A percentile compares a stretch with the other conserved stretches of the same genome.
These are phyloP conservation scores for Syndactyla subalaris DNA, from an alignment of 2,797 vertebrate genomes.

Conservation along the genomic window DNA sequence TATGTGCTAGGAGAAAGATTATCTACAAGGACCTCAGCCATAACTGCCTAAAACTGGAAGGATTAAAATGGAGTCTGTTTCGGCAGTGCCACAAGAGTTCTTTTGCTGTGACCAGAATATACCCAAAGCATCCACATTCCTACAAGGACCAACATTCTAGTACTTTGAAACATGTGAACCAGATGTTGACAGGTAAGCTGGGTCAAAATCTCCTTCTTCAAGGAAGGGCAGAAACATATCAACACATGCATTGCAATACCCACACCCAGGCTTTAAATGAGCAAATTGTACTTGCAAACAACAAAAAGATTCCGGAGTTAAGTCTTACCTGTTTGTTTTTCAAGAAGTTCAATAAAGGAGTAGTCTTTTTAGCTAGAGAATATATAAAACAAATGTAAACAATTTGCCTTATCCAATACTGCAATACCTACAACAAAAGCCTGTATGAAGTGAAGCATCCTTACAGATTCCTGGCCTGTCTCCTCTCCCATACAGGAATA, in stretches of 20 bases:
- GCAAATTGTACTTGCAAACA: not conserved
- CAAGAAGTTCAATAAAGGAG: slow-evolving; percentile 95
- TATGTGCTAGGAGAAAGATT: not conserved
- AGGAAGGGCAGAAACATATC: not conserved
- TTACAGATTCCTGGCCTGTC: not conserved
- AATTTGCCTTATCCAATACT: not conserved
- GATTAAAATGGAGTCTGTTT: not conserved
- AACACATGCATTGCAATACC: not conserved
- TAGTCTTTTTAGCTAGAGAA: slow-evolving; percentile 92
- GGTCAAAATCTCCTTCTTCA: not conserved
- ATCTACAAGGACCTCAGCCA: not conserved
- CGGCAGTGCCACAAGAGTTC: not conserved
- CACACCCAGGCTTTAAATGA: not conserved
- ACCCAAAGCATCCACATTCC: not conserved
- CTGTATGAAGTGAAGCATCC: not conserved
- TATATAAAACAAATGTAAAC: slow-evolving; percentile 4
- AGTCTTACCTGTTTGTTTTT: slow-evolving; percentile 96
- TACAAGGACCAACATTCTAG: not conserved
- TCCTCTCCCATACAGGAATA: not conserved
- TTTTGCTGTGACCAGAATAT: not conserved
- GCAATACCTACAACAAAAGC: not conserved
- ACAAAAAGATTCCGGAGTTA: not conserved
- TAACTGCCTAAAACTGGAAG: not conserved
- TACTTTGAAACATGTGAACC: not conserved
- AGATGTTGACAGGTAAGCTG: not conserved